Evolutionary conservation across 1,140 invertebrate species (phyloP).

Genomic region (Bombyx mori): DNA sequence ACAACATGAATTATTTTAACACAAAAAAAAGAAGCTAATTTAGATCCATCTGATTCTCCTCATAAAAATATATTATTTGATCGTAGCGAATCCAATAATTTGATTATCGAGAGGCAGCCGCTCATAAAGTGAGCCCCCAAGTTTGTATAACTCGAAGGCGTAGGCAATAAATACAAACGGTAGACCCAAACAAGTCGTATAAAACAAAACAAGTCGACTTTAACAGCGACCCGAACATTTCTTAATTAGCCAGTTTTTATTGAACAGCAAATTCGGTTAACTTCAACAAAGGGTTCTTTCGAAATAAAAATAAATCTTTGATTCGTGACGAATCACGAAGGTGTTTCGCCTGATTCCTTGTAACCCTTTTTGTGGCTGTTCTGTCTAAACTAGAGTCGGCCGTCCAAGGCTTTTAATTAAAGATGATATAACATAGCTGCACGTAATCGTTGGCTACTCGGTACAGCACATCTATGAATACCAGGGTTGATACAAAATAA

Average conservation of each 20-base stretch:
- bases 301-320: slow-evolving; percentile 64
- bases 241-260: slow-evolving; percentile 68
- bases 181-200: slow-evolving; percentile 26
- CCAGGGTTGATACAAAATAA: too few relatives aligned
- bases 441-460: slow-evolving; percentile 32
- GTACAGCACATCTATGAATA: too few relatives aligned
- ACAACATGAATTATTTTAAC: too few relatives aligned
- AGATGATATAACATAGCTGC: slow-evolving; percentile 63
- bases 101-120: too few relatives aligned
- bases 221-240: slow-evolving; percentile 58
- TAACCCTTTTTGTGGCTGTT: slow-evolving; percentile 63
- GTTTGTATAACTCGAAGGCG: slow-evolving; percentile 1
- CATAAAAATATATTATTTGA: too few relatives aligned
- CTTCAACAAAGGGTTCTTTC: slow-evolving; percentile 58
- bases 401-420: slow-evolving; percentile 64
- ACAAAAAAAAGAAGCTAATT: too few relatives aligned
- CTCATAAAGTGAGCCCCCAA: too few relatives aligned
- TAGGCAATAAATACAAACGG: slow-evolving; percentile 15
- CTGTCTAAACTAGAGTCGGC: slow-evolving; percentile 62
- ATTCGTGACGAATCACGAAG: slow-evolving; percentile 65
- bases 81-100: too few relatives aligned
- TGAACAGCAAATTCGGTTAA: slow-evolving; percentile 66
- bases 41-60: too few relatives aligned
- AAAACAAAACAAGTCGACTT: slow-evolving; percentile 35
- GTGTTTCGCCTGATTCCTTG: slow-evolving; percentile 57